Conservation (phyloP, 2,888 invertebrate species). For the Apodemia mormo region DNA sequence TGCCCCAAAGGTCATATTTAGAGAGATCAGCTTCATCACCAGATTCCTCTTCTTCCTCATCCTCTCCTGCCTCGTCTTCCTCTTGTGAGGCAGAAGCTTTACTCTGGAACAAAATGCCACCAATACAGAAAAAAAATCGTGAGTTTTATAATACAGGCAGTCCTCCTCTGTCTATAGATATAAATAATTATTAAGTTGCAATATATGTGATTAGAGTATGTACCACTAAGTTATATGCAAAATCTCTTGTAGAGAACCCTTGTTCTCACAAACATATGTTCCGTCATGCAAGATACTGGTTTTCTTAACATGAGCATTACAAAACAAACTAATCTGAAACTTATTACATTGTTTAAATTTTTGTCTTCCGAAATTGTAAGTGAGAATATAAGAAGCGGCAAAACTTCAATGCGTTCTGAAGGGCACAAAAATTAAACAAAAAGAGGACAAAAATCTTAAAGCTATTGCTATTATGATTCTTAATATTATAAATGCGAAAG, state of each 20-base stretch:
- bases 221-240: background rate
- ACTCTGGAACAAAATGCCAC: conserved; percentile 62
- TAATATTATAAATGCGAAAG: no score
- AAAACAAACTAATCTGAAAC: background rate
- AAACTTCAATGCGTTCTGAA: no score
- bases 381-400: background rate
- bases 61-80: conserved; percentile 71
- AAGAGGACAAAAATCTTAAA: no score
- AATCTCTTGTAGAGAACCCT: background rate
- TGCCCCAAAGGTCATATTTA: conserved; percentile 90
- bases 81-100: conserved; percentile 59
- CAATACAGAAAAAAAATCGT: conserved; percentile 15
- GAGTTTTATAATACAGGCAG: background rate
- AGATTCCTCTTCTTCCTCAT: conserved; percentile 83
- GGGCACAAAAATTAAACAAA: no score
- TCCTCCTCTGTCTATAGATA: background rate
- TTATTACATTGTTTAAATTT: no score
- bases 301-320: background rate
- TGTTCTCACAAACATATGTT: background rate
- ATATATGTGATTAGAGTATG: background rate
- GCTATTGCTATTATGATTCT: no score
- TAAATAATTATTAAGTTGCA: background rate
- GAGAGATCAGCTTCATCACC: conserved; percentile 86
- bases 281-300: background rate
- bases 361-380: background rate